Base-by-base conservation (phyloP, 2,113 vertebrate species). In the Pterophyllum scalare region DNA sequence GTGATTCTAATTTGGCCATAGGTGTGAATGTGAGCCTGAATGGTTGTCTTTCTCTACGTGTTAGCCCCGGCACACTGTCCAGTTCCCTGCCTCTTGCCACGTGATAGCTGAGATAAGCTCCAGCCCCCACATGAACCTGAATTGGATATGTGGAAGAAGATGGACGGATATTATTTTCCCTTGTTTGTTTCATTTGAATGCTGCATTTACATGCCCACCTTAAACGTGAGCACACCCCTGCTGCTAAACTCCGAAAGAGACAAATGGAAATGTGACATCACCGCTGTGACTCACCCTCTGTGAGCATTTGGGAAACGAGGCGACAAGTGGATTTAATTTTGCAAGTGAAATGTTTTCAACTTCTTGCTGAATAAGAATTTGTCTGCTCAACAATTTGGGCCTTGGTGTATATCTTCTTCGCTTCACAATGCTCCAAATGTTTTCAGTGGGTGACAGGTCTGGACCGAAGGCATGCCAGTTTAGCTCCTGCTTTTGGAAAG, bases 171-270 rank as follows among this genome's bases (percentile, higher is more conserved):
- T 3, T 52, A 0, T n/a, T 54, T 0, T 52, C 52, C 4, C 26
- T 54, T 0, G 49, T 72, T 72, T 72, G 65, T 0, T 49, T 14
- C 11, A 0, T n/a, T 52, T 54, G 31, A 72, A 54, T n/a, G 26
- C 20, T 54, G 26, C 26, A n/a, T 54, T 72, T 72, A 31, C 46
- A 54, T 1, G 1, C 46, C 19, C 2, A 3, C 15, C 17, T 17
- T 17, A 49, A 49, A 4, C 12, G 4, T 14, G 12, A 43, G 14
- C 40, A 49, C 17, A 17, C 5, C 46, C 17, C 67, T 33, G 19
- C 67, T 72, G 0, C 13, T 31, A 54, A 28, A 31, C 20, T 20
- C 52, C 7, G 2, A 5, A 11, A n/a, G 9, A 7, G 20, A 56
- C 20, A 11, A 19, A 4, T 17, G 4, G 2, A 49, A 49, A 17